These are phyloP conservation scores for Dunckerocampus dactyliophorus DNA, from an alignment of 2,113 vertebrate genomes.

Conservation along the genomic window DNA sequence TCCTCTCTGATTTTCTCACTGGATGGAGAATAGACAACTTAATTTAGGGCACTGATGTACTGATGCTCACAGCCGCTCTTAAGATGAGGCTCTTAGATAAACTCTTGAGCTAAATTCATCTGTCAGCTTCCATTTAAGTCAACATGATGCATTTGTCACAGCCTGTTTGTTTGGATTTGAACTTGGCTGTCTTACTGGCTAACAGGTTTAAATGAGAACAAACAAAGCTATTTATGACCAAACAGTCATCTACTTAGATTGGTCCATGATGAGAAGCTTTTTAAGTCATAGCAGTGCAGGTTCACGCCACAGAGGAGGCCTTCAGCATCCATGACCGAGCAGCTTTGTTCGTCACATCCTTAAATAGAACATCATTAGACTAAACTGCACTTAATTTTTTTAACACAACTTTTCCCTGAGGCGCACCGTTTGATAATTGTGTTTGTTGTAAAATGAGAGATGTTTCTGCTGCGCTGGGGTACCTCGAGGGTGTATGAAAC, in stretches of 20 bases:
- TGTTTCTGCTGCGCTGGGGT: conserved; percentile 26
- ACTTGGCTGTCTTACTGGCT: conserved; percentile 5
- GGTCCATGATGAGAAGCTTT: background rate
- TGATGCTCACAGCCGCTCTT: conserved; percentile 48
- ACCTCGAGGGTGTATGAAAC: conserved; percentile 35
- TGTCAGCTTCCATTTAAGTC: conserved; percentile 60
- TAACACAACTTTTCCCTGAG: conserved; percentile 12
- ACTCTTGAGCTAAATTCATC: conserved; percentile 52
- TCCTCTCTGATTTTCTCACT: conserved; percentile 41
- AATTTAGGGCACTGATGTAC: conserved; percentile 58
- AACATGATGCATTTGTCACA: conserved; percentile 50
- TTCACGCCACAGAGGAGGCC: background rate
- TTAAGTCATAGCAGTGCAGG: no score
- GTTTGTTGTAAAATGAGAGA: conserved; percentile 29
- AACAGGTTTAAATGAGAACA: conserved; percentile 16
- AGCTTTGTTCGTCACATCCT: background rate
- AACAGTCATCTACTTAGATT: background rate
- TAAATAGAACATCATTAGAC: conserved; percentile 37
- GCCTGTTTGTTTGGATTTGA: conserved; percentile 20
- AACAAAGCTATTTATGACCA: background rate
- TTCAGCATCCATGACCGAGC: conserved; percentile 1
- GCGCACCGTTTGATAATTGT: conserved; percentile 14
- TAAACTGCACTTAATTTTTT: conserved; percentile 16
- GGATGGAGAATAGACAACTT: conserved; percentile 43
- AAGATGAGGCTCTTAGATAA: conserved; percentile 58